Evolutionary conservation across 1,140 invertebrate genomes (phyloP), one percentile per base, ranked within the genome.

Genomic region (Apis cerana): DNA sequence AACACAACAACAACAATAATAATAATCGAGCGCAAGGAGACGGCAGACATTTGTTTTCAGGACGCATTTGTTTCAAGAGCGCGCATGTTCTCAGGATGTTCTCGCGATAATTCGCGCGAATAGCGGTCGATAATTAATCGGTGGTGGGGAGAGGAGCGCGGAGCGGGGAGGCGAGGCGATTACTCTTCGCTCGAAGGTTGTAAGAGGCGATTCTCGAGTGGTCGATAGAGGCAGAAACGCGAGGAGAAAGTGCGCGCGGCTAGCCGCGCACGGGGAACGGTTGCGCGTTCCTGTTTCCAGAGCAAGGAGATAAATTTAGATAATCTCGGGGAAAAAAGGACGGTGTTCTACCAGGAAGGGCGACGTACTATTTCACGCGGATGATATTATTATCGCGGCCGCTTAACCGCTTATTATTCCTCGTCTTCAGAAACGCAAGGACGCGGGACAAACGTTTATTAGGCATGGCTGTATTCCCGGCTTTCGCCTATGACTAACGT

Each of bases 291-390:
- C 33, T 33, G 67, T 79, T 27, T 88, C 21, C 79, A 79, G 77
- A 21, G 64, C 59, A 1, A 33, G 48, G 72, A 23, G 86, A 88
- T 88, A 88, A 88, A 88, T 88, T 88, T 88, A 88, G 87, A 88
- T 74, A 68, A 88, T 85, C 87, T 75, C 21, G 68, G 59, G 74
- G 75, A 87, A 80, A 87, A 43, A 88, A 82, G 74, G 70, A 67
- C 68, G 62, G 77, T 71, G 58, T 58, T 81, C 43, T 88, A 88
- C 87, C 80, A 85, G 87, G 86, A 88, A 88, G 84, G 76, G 67
- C 82, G 71, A 75, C 78, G 75, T 27, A 81, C 75, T 77, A 70
- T 86, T 82, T 62, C 54, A 75, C 71, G 85, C 71, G 81, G 80
- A 72, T 59, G 82, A 85, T 83, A 85, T 84, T 87, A 89, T 89